Base-by-base conservation (phyloP, 2,888 invertebrate genomes). In the Rhynchonema sp. region DNA sequence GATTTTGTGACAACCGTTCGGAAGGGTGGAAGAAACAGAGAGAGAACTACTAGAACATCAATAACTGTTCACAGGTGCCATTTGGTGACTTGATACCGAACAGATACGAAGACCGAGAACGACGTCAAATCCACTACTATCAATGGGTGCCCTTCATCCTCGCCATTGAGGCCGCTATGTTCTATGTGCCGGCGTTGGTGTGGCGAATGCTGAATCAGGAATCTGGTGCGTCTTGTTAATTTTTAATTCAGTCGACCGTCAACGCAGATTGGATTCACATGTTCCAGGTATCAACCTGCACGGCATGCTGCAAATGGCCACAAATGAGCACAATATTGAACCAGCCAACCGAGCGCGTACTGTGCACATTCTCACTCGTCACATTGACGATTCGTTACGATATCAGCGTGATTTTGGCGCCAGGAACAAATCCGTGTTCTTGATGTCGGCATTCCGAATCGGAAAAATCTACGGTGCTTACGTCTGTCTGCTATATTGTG, bases 381-480 rank as follows among this genome's bases (percentile, higher is more conserved):
- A 78, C 66, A 71, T 78, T 58, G 77, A 78, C 65, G 74, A 77
- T 64, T 76, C 76, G 58, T 68, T 78, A 56, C 67, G 68, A 56
- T 73, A 70, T 59, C 73, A 74, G 62, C 62, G 72, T 9, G 73
- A 73, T 55, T 67, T 67, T 56, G 70, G 68, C 46, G 62, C 64
- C 61, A 49, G 63, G 1, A 59, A 65, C 26, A 65, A 65, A 58
- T 64, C 64, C 63, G 62, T 68, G 59, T 69, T 69, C 63, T 61
- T 69, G 20, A 66, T 65, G 60, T 25, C 23, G 22, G 25, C 9
- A 22, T 3, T 63, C 28, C 57, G 65, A 23, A 49, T 68, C 59
- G 76, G 77, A 20, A 73, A 74, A 62, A 68, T 75, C 57, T 76
- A 76, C 66, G 77, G 77, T 6, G 75, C 76, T 61, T 77, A 74